Evolutionary conservation across 2,888 invertebrate species (phyloP), one percentile per base, ranked within the genome.

Genomic region (Holacanthella duospinosa): DNA sequence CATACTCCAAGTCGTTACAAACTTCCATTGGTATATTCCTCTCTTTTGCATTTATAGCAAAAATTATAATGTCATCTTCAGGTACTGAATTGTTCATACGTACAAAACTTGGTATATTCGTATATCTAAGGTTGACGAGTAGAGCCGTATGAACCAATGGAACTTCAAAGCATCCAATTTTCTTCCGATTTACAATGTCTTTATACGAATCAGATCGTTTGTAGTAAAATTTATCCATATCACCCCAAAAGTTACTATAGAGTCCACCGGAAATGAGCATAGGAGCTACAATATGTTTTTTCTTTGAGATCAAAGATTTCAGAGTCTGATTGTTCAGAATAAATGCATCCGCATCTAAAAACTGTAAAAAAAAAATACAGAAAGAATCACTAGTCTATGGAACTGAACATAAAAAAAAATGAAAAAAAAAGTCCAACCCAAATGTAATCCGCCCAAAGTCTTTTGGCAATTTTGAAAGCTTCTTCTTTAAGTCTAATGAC

Each of bases 231-330:
- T 84, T 81, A 0, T 88, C 85, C 89, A 96, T 93, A 2, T 88
- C 95, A 73, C 89, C 89, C 96, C 96, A 97, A 78, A 92, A 97
- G 77, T 97, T 97, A 24, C 69, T 92, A 77, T 95, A 96, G 43
- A 89, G 77, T 19, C 89, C 88, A 64, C 91, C 88, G 0, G 93
- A 89, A 61, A 85, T 80, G 29, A 96, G 79, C 86, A 95, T 86
- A 0, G 96, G 95, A 0, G 93, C 87, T 1, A 86, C 84, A 12
- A 93, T 80, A 1, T 84, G 80, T 19, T 83, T 74, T 44, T 83
- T 80, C 70, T 86, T 84, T 0, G 75, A 74, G 0, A 89, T 82
- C 27, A 93, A 78, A 57, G 79, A 74, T 64, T 80, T 80, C 0
- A 93, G 76, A 0, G 86, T 82, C 19, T 82, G 76, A 0, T 82